Evolutionary conservation across 1,140 invertebrate genomes (phyloP).

Genomic region (Neocloeon triangulifer): DNA sequence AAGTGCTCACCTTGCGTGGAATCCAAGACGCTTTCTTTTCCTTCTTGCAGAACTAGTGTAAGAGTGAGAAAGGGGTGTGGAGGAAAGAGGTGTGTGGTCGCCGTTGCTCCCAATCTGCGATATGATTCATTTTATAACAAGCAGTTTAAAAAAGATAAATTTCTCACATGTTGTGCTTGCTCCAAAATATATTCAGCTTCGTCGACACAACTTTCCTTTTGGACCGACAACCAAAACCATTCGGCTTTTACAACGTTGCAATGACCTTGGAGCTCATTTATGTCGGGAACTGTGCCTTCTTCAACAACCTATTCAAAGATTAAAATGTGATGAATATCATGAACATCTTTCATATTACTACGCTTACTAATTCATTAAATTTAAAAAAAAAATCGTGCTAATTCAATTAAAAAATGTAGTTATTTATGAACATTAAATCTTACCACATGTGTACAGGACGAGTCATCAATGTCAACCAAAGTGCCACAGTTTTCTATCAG

Average conservation of each 20-base stretch:
- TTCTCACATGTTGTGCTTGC: conserved; percentile 33
- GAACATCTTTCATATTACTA: conserved; percentile 1
- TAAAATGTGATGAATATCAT: not conserved
- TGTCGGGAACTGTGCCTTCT: conserved; percentile 8
- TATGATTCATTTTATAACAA: not conserved
- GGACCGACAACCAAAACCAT: conserved; percentile 95
- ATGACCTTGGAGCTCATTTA: no score
- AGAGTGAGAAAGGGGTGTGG: no score
- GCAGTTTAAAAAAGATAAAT: not conserved
- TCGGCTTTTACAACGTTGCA: conserved; percentile 60
- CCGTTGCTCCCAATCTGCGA: no score
- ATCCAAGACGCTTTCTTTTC: no score
- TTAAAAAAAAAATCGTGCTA: not conserved
- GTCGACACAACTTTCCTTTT: conserved; percentile 78
- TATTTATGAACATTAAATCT: no score
- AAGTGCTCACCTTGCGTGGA: no score
- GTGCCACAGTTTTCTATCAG: conserved; percentile 65
- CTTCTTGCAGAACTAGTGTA: no score
- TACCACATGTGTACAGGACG: conserved; percentile 74
- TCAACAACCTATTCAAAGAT: conserved; percentile 10
- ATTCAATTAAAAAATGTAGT: not conserved
- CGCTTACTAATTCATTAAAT: conserved; percentile 2
- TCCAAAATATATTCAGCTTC: conserved; percentile 73
- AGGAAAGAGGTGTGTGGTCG: no score
- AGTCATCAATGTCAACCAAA: conserved; percentile 46